A percentile compares a stretch with the other conserved stretches of the same genome.
Conservation (phyloP, 2,888 invertebrate genomes). For the Andrena bicolor region DNA sequence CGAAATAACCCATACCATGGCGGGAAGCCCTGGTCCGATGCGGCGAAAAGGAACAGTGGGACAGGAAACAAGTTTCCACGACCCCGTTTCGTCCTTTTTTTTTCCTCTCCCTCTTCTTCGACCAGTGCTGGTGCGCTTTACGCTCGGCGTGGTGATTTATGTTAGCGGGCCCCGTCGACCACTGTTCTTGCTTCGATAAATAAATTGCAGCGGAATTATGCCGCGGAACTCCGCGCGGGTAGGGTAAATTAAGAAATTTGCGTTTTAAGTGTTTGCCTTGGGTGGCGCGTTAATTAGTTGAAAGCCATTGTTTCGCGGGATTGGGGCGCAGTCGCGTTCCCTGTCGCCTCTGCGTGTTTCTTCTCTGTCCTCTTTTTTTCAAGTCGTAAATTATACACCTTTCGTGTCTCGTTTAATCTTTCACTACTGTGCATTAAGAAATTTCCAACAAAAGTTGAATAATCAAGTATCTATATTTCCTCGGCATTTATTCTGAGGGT, state of each 20-base stretch:
- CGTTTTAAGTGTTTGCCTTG: slow-evolving; percentile 11
- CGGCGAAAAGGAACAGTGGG: neutral
- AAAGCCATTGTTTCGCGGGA: slow-evolving; percentile 21
- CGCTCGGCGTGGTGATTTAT: slow-evolving; percentile 39
- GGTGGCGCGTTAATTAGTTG: slow-evolving; percentile 28
- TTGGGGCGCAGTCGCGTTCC: neutral
- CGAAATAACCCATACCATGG: slow-evolving; percentile 9
- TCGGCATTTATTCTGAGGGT: no score
- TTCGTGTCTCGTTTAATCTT: slow-evolving; percentile 5
- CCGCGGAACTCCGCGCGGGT: slow-evolving; percentile 11
- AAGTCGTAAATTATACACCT: neutral
- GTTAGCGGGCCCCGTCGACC: slow-evolving; percentile 31
- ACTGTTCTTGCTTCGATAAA: slow-evolving; percentile 43
- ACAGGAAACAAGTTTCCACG: slow-evolving; percentile 43
- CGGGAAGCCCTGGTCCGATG: neutral
- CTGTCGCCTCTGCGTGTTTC: neutral
- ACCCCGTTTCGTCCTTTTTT: slow-evolving; percentile 14
- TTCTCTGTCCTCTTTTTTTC: neutral
- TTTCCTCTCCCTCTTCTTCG: neutral
- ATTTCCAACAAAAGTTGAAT: no score
- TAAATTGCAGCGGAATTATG: slow-evolving; percentile 45
- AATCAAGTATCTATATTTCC: no score
- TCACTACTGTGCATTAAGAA: neutral
- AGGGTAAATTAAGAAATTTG: slow-evolving; percentile 45
- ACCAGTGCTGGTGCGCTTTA: slow-evolving; percentile 24